Conservation (phyloP, 2,113 vertebrate genomes). For the Cyprinus carpio region DNA sequence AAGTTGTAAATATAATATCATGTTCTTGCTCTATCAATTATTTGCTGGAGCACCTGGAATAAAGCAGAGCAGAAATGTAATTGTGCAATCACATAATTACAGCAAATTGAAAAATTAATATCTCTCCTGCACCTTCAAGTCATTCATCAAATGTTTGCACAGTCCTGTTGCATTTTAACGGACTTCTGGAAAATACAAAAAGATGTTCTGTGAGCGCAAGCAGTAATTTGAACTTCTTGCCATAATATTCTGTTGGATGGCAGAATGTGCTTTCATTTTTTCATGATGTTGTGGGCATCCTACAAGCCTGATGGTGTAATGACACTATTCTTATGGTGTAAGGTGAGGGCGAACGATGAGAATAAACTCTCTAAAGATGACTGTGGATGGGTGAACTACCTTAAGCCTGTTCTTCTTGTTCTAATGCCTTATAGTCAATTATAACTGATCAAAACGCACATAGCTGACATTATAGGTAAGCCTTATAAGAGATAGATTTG, state of each 20-base stretch:
- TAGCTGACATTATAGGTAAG: background rate
- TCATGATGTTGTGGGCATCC: background rate
- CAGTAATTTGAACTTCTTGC: background rate
- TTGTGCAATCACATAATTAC: conserved; percentile 25
- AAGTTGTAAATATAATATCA: conserved; percentile 9
- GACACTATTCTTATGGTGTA: background rate
- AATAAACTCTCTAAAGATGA: background rate
- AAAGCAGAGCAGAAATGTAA: conserved; percentile 2
- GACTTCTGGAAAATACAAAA: background rate
- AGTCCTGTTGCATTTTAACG: background rate
- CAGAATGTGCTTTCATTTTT: background rate
- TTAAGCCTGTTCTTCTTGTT: background rate
- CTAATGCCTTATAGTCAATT: background rate
- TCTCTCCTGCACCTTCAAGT: background rate
- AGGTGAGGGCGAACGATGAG: background rate
- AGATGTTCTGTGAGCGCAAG: background rate
- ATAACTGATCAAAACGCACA: background rate
- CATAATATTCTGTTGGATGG: background rate
- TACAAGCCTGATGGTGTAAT: background rate
- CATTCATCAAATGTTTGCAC: background rate
- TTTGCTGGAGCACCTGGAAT: conserved; percentile 12
- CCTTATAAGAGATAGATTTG: background rate
- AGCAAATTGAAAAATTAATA: conserved; percentile 16
- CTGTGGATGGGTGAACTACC: background rate
- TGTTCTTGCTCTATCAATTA: background rate